Evolutionary conservation across 2,797 vertebrate genomes (phyloP).

Genomic region (Acrossocheilus fasciatus): DNA sequence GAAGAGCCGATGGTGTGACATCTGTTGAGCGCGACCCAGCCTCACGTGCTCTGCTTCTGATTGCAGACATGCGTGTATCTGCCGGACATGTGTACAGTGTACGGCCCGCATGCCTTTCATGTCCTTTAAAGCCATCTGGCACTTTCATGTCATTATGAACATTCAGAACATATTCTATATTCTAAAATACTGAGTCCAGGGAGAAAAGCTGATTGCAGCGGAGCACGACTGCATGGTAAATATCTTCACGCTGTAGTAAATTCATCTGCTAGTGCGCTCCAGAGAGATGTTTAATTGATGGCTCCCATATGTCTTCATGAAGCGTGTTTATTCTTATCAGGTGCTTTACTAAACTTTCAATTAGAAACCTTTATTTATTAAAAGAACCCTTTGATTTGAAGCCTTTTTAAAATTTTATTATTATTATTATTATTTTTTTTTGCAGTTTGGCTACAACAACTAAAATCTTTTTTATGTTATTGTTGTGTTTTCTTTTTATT

Average conservation of each 20-base stretch:
- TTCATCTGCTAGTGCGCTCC: neutral
- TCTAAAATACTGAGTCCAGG: neutral
- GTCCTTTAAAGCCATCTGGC: constrained; percentile 22
- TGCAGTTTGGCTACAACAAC: neutral
- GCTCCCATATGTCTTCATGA: neutral
- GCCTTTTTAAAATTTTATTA: neutral
- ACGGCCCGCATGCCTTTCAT: neutral
- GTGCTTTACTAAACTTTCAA: neutral
- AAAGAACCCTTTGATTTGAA: neutral
- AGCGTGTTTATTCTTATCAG: neutral
- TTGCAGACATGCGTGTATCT: constrained; percentile 43
- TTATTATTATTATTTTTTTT: neutral
- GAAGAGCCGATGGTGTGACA: constrained; percentile 57
- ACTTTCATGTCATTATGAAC: constrained; percentile 25
- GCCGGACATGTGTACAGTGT: constrained; percentile 48
- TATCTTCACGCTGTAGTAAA: neutral
- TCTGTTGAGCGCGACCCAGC: constrained; percentile 43
- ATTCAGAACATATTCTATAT: neutral
- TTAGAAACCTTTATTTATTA: neutral
- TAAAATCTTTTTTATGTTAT: neutral
- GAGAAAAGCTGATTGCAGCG: neutral
- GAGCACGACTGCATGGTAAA: neutral
- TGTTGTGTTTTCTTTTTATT: neutral
- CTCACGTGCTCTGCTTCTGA: constrained; percentile 25
- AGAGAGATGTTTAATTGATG: neutral